Conservation (phyloP, 2,113 vertebrate species). For the Xiphophorus maculatus region DNA sequence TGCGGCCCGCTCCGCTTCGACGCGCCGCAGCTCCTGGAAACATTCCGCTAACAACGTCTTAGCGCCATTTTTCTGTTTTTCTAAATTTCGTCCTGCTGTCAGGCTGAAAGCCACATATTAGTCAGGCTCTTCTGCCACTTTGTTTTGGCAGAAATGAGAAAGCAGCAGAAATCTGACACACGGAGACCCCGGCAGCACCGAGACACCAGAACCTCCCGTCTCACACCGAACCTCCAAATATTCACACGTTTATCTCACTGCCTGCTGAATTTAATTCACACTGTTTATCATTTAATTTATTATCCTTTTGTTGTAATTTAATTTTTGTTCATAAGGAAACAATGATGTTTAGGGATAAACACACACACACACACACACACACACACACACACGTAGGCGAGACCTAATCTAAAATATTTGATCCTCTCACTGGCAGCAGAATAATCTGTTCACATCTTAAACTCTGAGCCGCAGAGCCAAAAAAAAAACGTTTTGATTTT, state of each 20-base stretch:
- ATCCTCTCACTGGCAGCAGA: slow-evolving; percentile 55
- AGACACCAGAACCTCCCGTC: background rate
- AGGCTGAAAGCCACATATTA: background rate
- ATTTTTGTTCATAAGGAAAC: too few relatives aligned
- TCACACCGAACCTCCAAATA: background rate
- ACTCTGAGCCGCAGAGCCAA: slow-evolving; percentile 41
- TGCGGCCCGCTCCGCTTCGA: background rate
- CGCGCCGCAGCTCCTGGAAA: too few relatives aligned
- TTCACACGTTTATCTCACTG: too few relatives aligned
- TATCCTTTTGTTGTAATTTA: too few relatives aligned
- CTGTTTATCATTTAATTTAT: too few relatives aligned
- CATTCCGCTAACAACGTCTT: background rate
- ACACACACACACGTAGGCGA: slow-evolving; percentile 7
- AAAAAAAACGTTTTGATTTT: slow-evolving; percentile 56
- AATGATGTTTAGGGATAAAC: too few relatives aligned
- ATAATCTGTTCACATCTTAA: slow-evolving; percentile 61
- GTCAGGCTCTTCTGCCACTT: background rate
- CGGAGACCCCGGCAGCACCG: background rate
- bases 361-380: slow-evolving; percentile 9
- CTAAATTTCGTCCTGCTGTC: background rate
- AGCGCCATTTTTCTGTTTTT: background rate
- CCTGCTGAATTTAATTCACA: too few relatives aligned
- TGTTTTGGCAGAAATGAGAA: slow-evolving; percentile 6
- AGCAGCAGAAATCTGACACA: slow-evolving; percentile 1
- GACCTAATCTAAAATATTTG: slow-evolving; percentile 62